Base-by-base conservation (phyloP, 2,113 vertebrate species). In the Nansenia antarctica region DNA sequence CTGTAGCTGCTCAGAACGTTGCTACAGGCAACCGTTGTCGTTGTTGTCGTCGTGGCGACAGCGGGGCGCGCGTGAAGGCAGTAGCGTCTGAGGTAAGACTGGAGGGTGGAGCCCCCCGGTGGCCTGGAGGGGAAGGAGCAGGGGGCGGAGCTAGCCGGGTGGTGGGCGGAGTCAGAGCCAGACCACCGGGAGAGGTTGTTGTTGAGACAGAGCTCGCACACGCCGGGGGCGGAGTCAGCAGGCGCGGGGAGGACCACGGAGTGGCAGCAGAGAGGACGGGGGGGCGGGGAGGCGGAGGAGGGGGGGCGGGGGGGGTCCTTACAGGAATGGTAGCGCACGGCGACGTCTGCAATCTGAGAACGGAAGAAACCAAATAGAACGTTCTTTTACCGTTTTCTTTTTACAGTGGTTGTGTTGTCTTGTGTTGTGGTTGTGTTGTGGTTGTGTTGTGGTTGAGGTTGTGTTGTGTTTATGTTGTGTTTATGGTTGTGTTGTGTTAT, bases 271-370 rank as follows among this genome's bases (percentile, higher is more conserved):
- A 80, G 86, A 1, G 79, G 54, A n/a, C n/a, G 82, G 3, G 53
- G 22, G 5, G 75, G 3, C 14, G 6, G 27, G 27, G 9, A 37
- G 22, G 76, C n/a, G n/a, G n/a, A n/a, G n/a, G n/a, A n/a, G 82
- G 3, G 53, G 22, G 5, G 75, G 3, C 14, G 6, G 27, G 27
- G 9, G 32, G 22, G 76, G 6, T 5, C 59, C 18, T 69, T 87
- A 76, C 97, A 98, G 75, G 90, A 93, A 85, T 95, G 93, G 79
- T 99, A 99, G 55, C 94, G 93, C 83, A 97, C 82, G 69, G 94
- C 96, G 77, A 99, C 79, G 81, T 94, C 92, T 65, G 92, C 94
- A 80, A 99, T 90, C 97, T 99, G 72, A n/a, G 66, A 61, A 18
- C 78, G 11, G 77, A 20, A 15, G 20, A 34, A 14, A 47, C 11